Percentiles rank a stretch among this genome's conserved stretches.
Conservation (phyloP, 2,888 invertebrate genomes). For the Pelosia muscerda region DNA sequence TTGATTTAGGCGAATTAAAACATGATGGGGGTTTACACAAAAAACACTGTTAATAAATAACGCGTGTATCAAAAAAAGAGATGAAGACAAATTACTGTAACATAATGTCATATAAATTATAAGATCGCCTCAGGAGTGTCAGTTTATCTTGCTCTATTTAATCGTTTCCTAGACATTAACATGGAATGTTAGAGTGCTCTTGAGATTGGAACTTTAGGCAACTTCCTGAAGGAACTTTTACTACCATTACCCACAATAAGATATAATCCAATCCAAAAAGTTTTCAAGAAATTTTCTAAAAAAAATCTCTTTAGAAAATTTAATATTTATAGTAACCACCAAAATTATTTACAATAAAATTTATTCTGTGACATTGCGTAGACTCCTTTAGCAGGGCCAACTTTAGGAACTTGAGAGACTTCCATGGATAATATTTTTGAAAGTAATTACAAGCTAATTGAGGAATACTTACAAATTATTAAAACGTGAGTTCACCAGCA, state of each 20-base stretch:
- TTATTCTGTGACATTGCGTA: no score
- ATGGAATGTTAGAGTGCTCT: slow-evolving; percentile 35
- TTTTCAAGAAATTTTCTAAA: neutral
- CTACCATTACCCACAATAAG: neutral
- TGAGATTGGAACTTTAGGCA: neutral
- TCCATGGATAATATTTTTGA: neutral
- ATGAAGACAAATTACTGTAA: slow-evolving; percentile 81
- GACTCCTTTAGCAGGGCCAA: neutral
- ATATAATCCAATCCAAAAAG: neutral
- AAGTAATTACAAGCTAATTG: neutral
- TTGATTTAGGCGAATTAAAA: slow-evolving; percentile 83
- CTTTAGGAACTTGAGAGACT: neutral
- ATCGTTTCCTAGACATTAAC: slow-evolving; percentile 45
- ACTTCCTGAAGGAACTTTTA: slow-evolving; percentile 4
- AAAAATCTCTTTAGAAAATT: no score
- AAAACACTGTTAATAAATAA: slow-evolving; percentile 81
- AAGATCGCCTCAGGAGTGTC: slow-evolving; percentile 47
- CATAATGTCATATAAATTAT: slow-evolving; percentile 73
- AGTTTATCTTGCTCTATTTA: slow-evolving; percentile 42
- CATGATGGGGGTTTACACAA: slow-evolving; percentile 82
- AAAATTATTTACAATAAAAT: no score
- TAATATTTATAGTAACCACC: no score
- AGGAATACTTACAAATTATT: neutral
- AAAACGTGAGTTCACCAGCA: neutral
- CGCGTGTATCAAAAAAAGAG: slow-evolving; percentile 77